These are phyloP conservation scores for Ictalurus punctatus DNA, from an alignment of 2,113 vertebrate genomes.

Conservation along the genomic window DNA sequence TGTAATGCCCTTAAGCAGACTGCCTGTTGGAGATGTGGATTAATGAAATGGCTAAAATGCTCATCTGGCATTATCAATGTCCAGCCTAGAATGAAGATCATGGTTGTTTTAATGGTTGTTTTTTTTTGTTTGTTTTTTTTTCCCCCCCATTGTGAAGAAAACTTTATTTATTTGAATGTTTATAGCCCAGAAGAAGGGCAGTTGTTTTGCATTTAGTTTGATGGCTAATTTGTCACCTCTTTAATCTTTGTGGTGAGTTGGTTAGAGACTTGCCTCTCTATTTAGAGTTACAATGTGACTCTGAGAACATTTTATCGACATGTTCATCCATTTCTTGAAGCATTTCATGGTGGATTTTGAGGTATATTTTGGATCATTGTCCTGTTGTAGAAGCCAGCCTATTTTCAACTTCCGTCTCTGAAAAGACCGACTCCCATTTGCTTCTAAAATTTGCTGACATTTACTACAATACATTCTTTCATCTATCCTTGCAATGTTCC, in stretches of 20 bases:
- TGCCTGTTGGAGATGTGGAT: slow-evolving; percentile 9
- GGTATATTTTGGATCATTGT: background rate
- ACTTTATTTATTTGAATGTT: background rate
- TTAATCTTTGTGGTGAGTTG: background rate
- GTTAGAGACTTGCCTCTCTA: background rate
- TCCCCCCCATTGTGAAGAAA: background rate
- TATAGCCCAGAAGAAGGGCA: background rate
- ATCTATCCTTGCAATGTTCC: background rate
- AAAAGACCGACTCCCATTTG: background rate
- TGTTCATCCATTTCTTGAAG: background rate
- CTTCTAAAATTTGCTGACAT: background rate
- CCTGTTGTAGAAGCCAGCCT: background rate
- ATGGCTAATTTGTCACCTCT: background rate
- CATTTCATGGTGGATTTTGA: background rate
- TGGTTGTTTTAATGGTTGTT: background rate
- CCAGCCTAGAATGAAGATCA: background rate
- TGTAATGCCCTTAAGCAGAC: background rate
- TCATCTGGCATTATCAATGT: background rate
- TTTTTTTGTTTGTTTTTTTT: too few relatives aligned
- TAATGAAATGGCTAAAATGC: slow-evolving; percentile 19
- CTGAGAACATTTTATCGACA: background rate
- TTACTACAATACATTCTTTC: background rate
- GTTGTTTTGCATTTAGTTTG: background rate
- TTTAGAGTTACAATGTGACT: background rate
- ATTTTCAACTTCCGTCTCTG: background rate